Evolutionary conservation across 2,888 invertebrate species (phyloP).

Genomic region (Cantharis rufa): DNA sequence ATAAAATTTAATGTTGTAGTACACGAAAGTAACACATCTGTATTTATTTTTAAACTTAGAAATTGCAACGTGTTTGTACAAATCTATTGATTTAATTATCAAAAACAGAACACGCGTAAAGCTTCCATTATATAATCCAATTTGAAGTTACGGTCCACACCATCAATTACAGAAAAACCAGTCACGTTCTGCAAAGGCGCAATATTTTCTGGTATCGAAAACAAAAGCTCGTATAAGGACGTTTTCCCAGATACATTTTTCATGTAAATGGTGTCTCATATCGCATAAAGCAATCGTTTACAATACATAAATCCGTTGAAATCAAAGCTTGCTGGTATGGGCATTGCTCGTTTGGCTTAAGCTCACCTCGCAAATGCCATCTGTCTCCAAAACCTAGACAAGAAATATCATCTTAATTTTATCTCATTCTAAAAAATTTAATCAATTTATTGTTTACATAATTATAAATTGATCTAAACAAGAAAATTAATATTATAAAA

Average conservation of each 20-base stretch:
- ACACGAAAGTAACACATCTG: neutral
- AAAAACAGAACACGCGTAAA: conserved; percentile 24
- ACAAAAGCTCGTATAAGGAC: conserved; percentile 57
- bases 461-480: too few relatives aligned
- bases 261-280: conserved; percentile 60
- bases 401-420: neutral
- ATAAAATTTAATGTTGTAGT: neutral
- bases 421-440: neutral
- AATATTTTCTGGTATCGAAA: conserved; percentile 58
- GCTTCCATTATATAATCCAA: conserved; percentile 29
- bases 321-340: conserved; percentile 53
- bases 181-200: conserved; percentile 54
- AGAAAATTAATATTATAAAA: too few relatives aligned
- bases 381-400: conserved; percentile 38
- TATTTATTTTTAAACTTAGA: neutral
- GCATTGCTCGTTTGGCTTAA: conserved; percentile 52
- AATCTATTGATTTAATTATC: conserved; percentile 22
- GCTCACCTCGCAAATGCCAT: conserved; percentile 50
- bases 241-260: conserved; percentile 58
- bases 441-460: neutral
- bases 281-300: conserved; percentile 60
- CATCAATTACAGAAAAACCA: conserved; percentile 56
- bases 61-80: neutral
- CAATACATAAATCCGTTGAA: conserved; percentile 59
- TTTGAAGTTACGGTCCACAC: conserved; percentile 32